Percentiles rank a stretch among this genome's conserved stretches.
Conservation (phyloP, 2,888 invertebrate genomes). For the Chymomyza caudatula region DNA sequence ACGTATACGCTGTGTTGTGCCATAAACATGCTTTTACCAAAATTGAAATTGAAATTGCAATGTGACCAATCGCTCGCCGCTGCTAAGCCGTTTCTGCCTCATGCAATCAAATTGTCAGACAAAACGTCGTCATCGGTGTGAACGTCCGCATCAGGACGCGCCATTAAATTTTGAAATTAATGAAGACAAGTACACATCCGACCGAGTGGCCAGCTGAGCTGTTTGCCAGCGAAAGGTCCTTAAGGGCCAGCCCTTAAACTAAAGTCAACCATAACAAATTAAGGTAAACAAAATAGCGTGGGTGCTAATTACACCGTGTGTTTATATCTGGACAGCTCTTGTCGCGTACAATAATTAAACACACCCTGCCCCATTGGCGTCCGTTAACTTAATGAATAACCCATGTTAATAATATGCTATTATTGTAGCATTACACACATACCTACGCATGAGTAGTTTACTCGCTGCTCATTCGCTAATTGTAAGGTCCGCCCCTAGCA, state of each 20-base stretch:
- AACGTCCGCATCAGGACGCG: background rate
- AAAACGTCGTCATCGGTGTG: background rate
- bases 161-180: conserved; percentile 11
- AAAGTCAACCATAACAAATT: conserved; percentile 4
- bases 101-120: background rate
- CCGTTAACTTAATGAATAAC: conserved; percentile 35
- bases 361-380: conserved; percentile 20
- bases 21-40: conserved; percentile 18
- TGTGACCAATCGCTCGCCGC: background rate
- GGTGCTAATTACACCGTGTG: background rate
- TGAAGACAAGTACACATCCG: background rate
- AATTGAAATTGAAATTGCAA: conserved; percentile 15
- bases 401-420: conserved; percentile 33
- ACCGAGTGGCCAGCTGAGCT: background rate
- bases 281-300: background rate
- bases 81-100: background rate
- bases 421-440: background rate
- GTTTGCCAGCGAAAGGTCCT: background rate
- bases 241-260: conserved; percentile 18
- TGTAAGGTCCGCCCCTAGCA: background rate
- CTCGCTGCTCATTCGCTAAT: background rate
- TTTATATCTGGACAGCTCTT: background rate
- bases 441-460: background rate
- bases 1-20: background rate
- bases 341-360: conserved; percentile 34